Conservation (phyloP, 1,140 invertebrate genomes). For the Drosophila burlai region DNA sequence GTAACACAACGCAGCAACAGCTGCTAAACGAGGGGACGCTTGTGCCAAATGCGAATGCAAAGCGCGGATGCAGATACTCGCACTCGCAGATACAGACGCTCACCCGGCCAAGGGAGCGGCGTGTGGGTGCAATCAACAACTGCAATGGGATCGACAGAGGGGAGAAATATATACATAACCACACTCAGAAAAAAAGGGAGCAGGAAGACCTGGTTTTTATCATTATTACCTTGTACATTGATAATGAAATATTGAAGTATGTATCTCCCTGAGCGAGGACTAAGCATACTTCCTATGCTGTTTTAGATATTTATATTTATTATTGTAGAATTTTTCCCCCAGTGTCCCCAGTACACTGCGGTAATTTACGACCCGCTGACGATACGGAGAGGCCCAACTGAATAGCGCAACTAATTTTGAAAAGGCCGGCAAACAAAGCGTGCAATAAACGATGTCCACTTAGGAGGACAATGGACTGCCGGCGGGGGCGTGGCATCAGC, state of each 20-base stretch:
- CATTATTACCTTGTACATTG: no score
- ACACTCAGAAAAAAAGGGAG: background rate
- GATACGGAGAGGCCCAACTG: conserved; percentile 40
- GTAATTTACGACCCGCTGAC: conserved; percentile 69
- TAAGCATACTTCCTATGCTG: background rate
- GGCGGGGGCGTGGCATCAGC: conserved; percentile 51
- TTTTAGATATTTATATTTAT: background rate
- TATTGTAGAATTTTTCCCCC: background rate
- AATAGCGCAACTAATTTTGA: conserved; percentile 83
- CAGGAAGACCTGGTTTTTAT: background rate
- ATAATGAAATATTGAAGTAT: background rate
- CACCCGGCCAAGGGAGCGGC: conserved; percentile 58
- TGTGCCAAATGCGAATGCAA: conserved; percentile 58
- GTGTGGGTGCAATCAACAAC: conserved; percentile 78
- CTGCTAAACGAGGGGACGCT: conserved; percentile 76
- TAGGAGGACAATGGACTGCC: conserved; percentile 62
- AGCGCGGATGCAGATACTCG: conserved; percentile 18
- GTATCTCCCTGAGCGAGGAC: background rate
- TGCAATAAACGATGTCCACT: conserved; percentile 82
- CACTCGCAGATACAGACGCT: conserved; percentile 16
- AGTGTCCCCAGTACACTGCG: conserved; percentile 3
- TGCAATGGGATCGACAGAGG: conserved; percentile 25
- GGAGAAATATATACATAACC: background rate
- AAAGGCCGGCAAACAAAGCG: conserved; percentile 74
- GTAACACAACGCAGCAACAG: conserved; percentile 57